Evolutionary conservation across 2,888 invertebrate species (phyloP), one percentile per base, ranked within the genome.

Genomic region (Cinara cedri): DNA sequence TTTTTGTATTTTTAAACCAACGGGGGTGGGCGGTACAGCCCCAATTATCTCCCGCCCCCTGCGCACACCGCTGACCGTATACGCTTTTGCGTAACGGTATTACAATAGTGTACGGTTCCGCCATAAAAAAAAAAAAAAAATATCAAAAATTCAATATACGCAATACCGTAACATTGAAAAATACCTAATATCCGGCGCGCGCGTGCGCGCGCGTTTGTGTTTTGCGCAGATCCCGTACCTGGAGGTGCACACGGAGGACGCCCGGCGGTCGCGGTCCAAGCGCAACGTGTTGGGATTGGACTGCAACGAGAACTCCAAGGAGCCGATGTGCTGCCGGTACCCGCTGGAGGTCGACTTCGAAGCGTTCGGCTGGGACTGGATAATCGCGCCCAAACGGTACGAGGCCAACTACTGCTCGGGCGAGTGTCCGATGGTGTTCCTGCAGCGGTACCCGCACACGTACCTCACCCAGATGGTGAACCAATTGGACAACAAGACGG

Each of bases 291-390:
- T 93, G 74, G 92, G 92, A 24, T 88, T 95, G 84, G 93, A 93
- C 85, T 97, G 97, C 87, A 91, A 92, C 80, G 95, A 94, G 83
- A 89, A 90, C 83, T 90, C 91, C 11, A 89, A 92, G 83, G 95
- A 96, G 84, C 90, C 91, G 44, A 89, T 94, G 65, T 98, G 98
- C 87, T 98, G 98, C 85, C 91, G 97, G 6, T 97, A 96, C 86
- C 96, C 97, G 0, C 88, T 98, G 63, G 91, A 91, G 14, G 95
- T 98, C 16, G 95, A 97, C 88, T 98, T 98, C 86, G 93, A 94
- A 83, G 91, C 92, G 84, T 96, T 98, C 85, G 97, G 97, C 42
- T 98, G 97, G 96, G 96, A 97, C 85, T 98, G 97, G 92, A 95
- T 98, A 84, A 95, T 98, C 81, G 97, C 97, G 0, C 98, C 98